Conservation (phyloP, 2,888 invertebrate species). For the Caenorhabditis becei region DNA sequence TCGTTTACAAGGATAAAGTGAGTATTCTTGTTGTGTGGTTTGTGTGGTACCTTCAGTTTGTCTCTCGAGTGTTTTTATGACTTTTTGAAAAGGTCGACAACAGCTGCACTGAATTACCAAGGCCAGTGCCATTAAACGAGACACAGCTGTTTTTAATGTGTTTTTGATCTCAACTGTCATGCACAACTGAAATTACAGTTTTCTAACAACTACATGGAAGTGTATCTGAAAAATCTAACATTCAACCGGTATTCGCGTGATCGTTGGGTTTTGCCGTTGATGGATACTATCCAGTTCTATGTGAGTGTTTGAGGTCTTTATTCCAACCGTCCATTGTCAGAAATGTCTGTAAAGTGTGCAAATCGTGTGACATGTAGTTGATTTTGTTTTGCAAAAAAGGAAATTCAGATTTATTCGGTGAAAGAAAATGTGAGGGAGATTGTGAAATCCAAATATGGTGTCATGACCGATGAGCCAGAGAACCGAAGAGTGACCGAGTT, state of each 20-base stretch:
- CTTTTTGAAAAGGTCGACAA: neutral
- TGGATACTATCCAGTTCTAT: slow-evolving; percentile 81
- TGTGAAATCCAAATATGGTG: slow-evolving; percentile 74
- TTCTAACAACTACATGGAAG: slow-evolving; percentile 70
- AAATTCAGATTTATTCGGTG: slow-evolving; percentile 44
- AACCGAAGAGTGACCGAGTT: slow-evolving; percentile 69
- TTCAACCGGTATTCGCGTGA: slow-evolving; percentile 79
- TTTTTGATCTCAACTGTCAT: too few species aligned
- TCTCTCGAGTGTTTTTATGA: slow-evolving; percentile 4
- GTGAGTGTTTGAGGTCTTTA: slow-evolving; percentile 66
- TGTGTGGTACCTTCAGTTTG: neutral
- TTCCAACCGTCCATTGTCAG: slow-evolving; percentile 14
- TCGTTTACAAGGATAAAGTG: slow-evolving; percentile 75
- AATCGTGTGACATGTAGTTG: neutral
- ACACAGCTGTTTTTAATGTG: neutral
- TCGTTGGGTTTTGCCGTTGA: slow-evolving; percentile 80
- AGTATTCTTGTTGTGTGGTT: slow-evolving; percentile 6
- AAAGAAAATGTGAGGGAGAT: slow-evolving; percentile 66
- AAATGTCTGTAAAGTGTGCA: too few species aligned
- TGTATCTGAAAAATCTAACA: slow-evolving; percentile 77
- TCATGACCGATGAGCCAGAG: slow-evolving; percentile 58
- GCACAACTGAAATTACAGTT: slow-evolving; percentile 41
- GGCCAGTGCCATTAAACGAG: neutral
- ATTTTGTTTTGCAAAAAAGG: neutral
- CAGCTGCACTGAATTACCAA: slow-evolving; percentile 1